Percentiles rank a stretch among this genome's conserved stretches.
These are phyloP conservation scores for Chrysotoxum bicinctum DNA, from an alignment of 2,888 invertebrate genomes.

Conservation along the genomic window DNA sequence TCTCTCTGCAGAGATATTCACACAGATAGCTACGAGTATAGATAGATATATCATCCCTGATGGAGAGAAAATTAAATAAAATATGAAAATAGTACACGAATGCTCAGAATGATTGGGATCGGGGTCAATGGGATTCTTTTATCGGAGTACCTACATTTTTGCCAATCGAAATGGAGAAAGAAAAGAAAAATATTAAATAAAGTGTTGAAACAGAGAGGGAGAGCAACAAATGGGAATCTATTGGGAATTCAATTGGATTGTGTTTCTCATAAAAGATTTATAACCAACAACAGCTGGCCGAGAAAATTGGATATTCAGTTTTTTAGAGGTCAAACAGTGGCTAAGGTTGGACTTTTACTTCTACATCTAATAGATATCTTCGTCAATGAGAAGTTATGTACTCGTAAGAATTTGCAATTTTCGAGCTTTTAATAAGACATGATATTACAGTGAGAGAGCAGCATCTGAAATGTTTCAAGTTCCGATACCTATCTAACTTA, in stretches of 20 bases:
- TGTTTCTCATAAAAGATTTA: conserved; percentile 1
- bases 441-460: no score
- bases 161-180: neutral
- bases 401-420: no score
- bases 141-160: conserved; percentile 3
- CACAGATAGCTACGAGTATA: no score
- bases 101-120: conserved; percentile 21
- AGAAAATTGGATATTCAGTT: neutral
- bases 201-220: neutral
- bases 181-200: neutral
- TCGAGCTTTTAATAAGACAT: no score
- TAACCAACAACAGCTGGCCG: neutral
- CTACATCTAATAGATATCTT: no score
- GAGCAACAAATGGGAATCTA: neutral
- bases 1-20: neutral
- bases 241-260: conserved; percentile 13
- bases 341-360: neutral
- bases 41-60: neutral
- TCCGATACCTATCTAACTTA: no score
- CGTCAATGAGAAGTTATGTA: no score
- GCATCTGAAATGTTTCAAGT: no score
- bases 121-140: conserved; percentile 50
- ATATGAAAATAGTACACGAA: conserved; percentile 36
- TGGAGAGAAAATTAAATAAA: conserved; percentile 51
- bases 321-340: neutral